Conservation (phyloP, 1,140 invertebrate genomes). For the Zaprionus davidi region DNA sequence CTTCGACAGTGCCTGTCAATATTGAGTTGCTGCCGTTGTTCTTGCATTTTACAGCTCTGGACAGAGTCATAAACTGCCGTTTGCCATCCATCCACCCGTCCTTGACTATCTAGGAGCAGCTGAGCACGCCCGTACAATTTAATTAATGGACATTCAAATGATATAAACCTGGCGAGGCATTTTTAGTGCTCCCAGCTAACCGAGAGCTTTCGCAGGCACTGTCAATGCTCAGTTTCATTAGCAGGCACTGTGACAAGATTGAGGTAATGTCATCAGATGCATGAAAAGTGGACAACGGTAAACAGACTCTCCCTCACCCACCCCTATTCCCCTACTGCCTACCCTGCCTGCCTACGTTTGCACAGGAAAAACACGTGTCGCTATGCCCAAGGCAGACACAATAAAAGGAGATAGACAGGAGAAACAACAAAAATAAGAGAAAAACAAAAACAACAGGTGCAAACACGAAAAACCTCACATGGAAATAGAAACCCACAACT, state of each 20-base stretch:
- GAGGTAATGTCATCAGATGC: conserved; percentile 55
- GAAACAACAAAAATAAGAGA: background rate
- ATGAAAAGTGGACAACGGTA: conserved; percentile 38
- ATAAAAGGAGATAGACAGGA: conserved; percentile 3
- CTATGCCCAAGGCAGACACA: conserved; percentile 16
- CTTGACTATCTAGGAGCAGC: conserved; percentile 18
- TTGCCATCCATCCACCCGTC: conserved; percentile 21
- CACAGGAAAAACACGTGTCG: conserved; percentile 47
- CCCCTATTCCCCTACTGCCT: background rate
- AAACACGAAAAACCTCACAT: conserved; percentile 35
- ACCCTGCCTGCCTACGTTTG: conserved; percentile 8
- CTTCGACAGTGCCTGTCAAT: conserved; percentile 41
- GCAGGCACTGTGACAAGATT: conserved; percentile 49
- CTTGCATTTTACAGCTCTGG: conserved; percentile 24
- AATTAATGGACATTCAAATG: conserved; percentile 81
- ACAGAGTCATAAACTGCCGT: conserved; percentile 41
- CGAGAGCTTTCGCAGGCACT: background rate
- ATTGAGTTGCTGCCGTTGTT: conserved; percentile 28
- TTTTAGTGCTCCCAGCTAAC: conserved; percentile 61
- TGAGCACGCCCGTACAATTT: conserved; percentile 68
- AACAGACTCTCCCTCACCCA: conserved; percentile 7
- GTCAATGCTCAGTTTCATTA: conserved; percentile 62
- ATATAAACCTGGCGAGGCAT: conserved; percentile 72
- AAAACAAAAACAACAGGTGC: conserved; percentile 69
- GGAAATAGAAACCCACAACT: conserved; percentile 44